phyloP scores from a whole-genome alignment of 2,888 invertebrate genomes.

The Dynastes maya region DNA sequence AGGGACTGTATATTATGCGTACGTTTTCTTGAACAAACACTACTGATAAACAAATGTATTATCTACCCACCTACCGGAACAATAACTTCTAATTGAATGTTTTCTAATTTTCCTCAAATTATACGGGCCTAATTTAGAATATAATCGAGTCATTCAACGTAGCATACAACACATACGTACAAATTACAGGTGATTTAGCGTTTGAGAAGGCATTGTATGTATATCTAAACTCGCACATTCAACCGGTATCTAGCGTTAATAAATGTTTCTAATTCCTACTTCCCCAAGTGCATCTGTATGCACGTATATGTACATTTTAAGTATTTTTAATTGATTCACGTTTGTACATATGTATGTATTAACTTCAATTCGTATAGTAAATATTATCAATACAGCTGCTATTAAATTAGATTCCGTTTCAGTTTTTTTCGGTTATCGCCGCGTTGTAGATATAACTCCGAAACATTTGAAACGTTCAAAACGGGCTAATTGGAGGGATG shows the following conservation, averaged over 20 bases:
- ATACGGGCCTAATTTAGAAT: constrained; percentile 10
- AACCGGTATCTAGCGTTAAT: too few species aligned
- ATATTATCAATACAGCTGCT: constrained; percentile 9
- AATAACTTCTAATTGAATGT: background rate
- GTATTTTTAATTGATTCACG: too few species aligned
- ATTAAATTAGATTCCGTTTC: constrained; percentile 27
- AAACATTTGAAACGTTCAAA: constrained; percentile 14
- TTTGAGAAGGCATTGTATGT: background rate
- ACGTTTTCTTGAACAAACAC: too few species aligned
- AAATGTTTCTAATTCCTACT: too few species aligned
- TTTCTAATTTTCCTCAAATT: constrained; percentile 8
- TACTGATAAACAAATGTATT: too few species aligned
- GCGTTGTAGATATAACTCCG: background rate
- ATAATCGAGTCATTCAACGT: constrained; percentile 3
- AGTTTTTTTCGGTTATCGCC: constrained; percentile 5
- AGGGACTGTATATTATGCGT: too few species aligned
- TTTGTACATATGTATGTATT: too few species aligned
- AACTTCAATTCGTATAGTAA: too few species aligned
- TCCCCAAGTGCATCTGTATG: too few species aligned
- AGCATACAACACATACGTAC: background rate
- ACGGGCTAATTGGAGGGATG: constrained; percentile 1
- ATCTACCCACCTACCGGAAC: background rate
- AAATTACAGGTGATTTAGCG: background rate
- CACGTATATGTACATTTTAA: too few species aligned
- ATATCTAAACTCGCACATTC: background rate